Percentiles rank a stretch among this genome's conserved stretches.
phyloP scores from a whole-genome alignment of 2,888 invertebrate species.

The Isotomurus palustris region DNA sequence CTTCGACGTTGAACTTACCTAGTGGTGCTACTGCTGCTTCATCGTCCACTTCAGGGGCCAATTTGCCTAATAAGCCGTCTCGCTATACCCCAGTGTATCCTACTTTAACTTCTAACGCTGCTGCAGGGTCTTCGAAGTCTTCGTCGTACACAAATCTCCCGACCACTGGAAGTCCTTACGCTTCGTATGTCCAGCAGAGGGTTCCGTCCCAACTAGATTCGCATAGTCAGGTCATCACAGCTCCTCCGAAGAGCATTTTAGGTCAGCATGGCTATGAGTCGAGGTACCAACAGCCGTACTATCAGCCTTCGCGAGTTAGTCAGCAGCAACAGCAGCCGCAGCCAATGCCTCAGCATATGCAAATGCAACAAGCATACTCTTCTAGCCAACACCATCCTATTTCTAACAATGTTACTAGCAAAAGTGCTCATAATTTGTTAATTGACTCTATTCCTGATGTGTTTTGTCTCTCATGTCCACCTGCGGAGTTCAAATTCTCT shows the following conservation, averaged over 20 bases:
- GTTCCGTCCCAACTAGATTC: constrained; percentile 8
- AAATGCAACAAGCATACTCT: neutral
- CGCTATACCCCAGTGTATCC: constrained; percentile 40
- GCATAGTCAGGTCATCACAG: constrained; percentile 37
- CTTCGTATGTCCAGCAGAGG: constrained; percentile 18
- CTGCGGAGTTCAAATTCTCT: constrained; percentile 46
- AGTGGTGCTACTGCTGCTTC: constrained; percentile 9
- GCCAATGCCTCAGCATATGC: too few species aligned
- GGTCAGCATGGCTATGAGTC: constrained; percentile 27
- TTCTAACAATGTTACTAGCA: constrained; percentile 32
- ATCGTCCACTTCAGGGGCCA: constrained; percentile 4
- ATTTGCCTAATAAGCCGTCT: constrained; percentile 41
- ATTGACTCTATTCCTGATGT: constrained; percentile 46
- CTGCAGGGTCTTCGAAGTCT: constrained; percentile 21
- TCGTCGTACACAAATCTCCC: constrained; percentile 39
- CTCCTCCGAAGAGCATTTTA: constrained; percentile 39
- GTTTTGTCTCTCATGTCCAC: constrained; percentile 46
- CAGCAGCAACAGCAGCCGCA: constrained; percentile 9
- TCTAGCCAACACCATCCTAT: too few species aligned
- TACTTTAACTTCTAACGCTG: constrained; percentile 14
- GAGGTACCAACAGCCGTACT: constrained; percentile 32
- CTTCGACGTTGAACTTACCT: constrained; percentile 38
- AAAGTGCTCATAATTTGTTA: constrained; percentile 45
- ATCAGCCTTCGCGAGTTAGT: constrained; percentile 18
- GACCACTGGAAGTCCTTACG: constrained; percentile 30